A percentile compares a stretch with the other conserved stretches of the same genome.
phyloP scores from a whole-genome alignment of 2,113 vertebrate genomes.

The Regulus satrapa region DNA sequence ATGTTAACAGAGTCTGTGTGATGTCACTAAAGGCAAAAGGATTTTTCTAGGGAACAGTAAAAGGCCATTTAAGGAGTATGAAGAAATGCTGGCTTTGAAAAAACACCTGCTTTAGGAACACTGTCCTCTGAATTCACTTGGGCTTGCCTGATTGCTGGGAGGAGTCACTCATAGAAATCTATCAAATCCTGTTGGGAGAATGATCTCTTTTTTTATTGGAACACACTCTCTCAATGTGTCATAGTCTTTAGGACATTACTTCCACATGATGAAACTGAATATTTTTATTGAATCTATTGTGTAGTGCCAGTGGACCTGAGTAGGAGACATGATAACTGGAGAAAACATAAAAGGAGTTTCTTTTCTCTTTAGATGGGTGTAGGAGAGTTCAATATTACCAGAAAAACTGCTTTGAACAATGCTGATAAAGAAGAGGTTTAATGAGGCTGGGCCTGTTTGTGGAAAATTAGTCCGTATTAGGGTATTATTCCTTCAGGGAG shows the following conservation, averaged over 20 bases:
- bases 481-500: slow-evolving; percentile 70
- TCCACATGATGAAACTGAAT: slow-evolving; percentile 5
- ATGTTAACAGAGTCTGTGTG: background rate
- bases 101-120: background rate
- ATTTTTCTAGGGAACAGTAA: background rate
- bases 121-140: background rate
- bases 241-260: background rate
- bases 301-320: background rate
- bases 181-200: background rate
- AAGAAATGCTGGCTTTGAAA: background rate
- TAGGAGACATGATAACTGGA: slow-evolving; percentile 21
- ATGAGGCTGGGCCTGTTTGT: slow-evolving; percentile 57
- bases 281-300: slow-evolving; percentile 38
- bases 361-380: background rate
- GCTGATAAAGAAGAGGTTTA: slow-evolving; percentile 45
- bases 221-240: background rate
- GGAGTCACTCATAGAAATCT: background rate
- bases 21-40: background rate
- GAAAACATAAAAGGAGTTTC: slow-evolving; percentile 33
- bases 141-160: background rate
- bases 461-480: slow-evolving; percentile 65
- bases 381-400: slow-evolving; percentile 28
- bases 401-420: slow-evolving; percentile 59
- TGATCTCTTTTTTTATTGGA: background rate
- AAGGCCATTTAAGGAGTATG: background rate